These are phyloP conservation scores for Aselliscus stoliczkanus DNA, from an alignment of 2,797 vertebrate species.

Conservation along the genomic window DNA sequence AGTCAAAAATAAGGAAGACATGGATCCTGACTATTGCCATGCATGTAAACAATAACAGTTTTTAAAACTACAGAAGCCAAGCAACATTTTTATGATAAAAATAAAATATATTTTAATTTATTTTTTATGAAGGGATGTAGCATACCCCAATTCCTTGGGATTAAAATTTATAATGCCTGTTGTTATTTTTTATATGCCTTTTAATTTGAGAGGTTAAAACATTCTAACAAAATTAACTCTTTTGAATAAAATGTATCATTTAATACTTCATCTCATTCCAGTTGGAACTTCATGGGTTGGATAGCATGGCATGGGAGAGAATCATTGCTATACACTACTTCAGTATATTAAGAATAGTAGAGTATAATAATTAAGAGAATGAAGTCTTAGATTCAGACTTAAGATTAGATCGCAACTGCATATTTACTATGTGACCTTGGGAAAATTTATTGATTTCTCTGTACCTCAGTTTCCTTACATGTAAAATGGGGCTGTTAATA, in stretches of 20 bases:
- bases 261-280: neutral
- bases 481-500: neutral
- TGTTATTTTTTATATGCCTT: neutral
- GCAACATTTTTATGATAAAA: neutral
- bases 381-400: neutral
- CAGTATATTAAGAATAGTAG: neutral
- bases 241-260: neutral
- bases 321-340: neutral
- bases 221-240: neutral
- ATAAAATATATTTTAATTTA: neutral
- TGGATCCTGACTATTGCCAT: neutral
- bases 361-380: neutral
- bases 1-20: slow-evolving; percentile 26
- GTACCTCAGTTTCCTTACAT: neutral
- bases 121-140: neutral
- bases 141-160: neutral
- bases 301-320: neutral
- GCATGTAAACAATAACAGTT: neutral
- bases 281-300: neutral
- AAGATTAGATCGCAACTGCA: neutral
- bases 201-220: neutral
- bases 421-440: neutral
- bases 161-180: neutral
- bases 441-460: neutral
- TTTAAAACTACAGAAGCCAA: neutral